Conservation (phyloP, 2,797 vertebrate species). For the Hydrophis major region DNA sequence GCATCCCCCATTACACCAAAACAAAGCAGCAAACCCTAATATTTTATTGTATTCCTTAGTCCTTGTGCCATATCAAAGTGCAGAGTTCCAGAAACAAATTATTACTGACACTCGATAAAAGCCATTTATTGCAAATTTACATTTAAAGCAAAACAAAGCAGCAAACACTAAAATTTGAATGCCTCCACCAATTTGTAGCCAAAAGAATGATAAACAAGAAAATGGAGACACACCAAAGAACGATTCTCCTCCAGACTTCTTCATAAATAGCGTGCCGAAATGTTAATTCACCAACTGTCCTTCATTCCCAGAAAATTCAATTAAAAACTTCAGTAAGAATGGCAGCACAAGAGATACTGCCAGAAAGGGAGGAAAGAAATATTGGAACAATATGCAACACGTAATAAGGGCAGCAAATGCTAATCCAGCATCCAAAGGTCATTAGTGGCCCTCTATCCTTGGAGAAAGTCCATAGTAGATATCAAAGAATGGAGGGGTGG, state of each 20-base stretch:
- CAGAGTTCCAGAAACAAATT: too few species aligned
- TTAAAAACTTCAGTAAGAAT: constrained; percentile 2
- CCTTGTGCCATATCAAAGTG: too few species aligned
- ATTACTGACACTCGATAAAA: too few species aligned
- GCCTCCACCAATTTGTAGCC: neutral
- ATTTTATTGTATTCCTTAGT: too few species aligned
- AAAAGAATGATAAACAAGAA: neutral
- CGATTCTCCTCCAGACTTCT: neutral
- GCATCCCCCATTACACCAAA: too few species aligned
- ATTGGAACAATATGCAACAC: neutral
- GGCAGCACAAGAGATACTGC: neutral
- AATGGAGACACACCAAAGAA: neutral
- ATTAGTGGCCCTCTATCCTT: neutral
- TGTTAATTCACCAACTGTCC: constrained; percentile 28
- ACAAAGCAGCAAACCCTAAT: neutral
- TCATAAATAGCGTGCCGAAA: neutral
- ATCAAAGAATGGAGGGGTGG: neutral
- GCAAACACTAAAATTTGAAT: neutral
- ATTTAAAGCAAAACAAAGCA: neutral
- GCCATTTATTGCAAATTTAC: too few species aligned
- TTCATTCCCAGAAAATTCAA: neutral
- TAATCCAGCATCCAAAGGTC: constrained; percentile 47
- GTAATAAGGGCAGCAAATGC: neutral
- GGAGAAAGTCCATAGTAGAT: constrained; percentile 38
- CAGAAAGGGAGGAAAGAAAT: constrained; percentile 10